Conservation (phyloP, 2,888 invertebrate species). For the Eulithis testata region DNA sequence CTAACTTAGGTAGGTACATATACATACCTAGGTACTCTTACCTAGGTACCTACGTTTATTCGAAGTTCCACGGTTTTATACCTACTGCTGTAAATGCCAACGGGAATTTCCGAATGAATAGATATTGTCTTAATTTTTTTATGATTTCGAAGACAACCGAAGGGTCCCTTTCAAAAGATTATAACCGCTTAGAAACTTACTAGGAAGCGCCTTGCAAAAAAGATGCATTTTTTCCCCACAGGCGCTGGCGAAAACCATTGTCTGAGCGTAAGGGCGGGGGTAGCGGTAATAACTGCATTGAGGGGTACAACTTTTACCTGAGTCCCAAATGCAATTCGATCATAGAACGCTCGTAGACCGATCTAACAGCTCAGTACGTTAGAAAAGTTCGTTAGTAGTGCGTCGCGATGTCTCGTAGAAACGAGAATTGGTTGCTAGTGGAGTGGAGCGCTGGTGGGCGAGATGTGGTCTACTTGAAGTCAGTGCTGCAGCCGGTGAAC, state of each 20-base stretch:
- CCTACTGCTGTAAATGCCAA: constrained; percentile 2
- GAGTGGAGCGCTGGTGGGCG: constrained; percentile 60
- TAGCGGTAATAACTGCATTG: constrained; percentile 66
- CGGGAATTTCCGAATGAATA: constrained; percentile 34
- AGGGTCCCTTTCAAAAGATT: constrained; percentile 48
- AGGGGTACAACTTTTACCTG: constrained; percentile 81
- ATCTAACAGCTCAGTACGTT: constrained; percentile 38
- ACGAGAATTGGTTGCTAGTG: constrained; percentile 66
- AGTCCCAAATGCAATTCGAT: constrained; percentile 47
- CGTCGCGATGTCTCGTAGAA: constrained; percentile 48
- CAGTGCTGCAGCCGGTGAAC: constrained; percentile 46
- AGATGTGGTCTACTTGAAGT: constrained; percentile 52
- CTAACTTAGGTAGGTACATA: too few relatives aligned
- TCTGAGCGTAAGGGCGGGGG: constrained; percentile 65
- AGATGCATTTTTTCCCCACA: constrained; percentile 67
- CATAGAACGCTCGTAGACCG: constrained; percentile 31
- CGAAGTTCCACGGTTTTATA: background rate
- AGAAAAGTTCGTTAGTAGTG: constrained; percentile 38
- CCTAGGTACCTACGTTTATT: too few relatives aligned
- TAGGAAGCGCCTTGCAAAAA: constrained; percentile 74
- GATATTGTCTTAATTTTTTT: constrained; percentile 50
- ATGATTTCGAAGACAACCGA: constrained; percentile 46
- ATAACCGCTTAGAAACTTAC: constrained; percentile 63
- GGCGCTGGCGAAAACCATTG: constrained; percentile 76
- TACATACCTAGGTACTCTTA: too few relatives aligned